A percentile compares a stretch with the other conserved stretches of the same genome.
Conservation (phyloP, 2,113 vertebrate genomes). For the Indri indri region DNA sequence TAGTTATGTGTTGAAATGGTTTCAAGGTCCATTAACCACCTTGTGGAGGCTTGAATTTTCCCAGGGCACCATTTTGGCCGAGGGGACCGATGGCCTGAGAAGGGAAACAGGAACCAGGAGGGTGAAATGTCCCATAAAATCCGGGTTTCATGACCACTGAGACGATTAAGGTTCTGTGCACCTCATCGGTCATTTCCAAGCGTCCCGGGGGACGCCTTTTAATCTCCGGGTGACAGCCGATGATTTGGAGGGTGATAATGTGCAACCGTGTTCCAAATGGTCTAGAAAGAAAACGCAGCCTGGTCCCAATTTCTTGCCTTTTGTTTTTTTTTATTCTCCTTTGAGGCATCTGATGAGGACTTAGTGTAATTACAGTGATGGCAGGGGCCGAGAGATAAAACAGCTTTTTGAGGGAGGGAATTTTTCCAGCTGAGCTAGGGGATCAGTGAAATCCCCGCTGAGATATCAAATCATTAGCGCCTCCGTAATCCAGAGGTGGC, state of each 20-base stretch:
- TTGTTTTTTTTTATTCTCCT: slow-evolving; percentile 6
- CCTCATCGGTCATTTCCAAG: neutral
- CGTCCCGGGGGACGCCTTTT: neutral
- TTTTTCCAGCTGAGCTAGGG: slow-evolving; percentile 58
- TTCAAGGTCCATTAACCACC: neutral
- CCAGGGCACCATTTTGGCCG: neutral
- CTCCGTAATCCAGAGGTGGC: neutral
- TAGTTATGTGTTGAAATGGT: neutral
- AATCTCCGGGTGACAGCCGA: neutral
- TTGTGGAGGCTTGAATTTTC: neutral
- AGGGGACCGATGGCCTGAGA: neutral
- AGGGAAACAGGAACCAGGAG: neutral
- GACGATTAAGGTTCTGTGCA: neutral
- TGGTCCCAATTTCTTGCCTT: neutral
- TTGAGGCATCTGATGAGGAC: slow-evolving; percentile 48
- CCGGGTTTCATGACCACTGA: neutral
- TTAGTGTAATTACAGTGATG: slow-evolving; percentile 62
- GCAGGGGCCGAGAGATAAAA: slow-evolving; percentile 57
- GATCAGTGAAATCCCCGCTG: slow-evolving; percentile 76
- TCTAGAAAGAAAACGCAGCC: neutral
- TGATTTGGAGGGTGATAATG: neutral
- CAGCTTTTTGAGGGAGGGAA: slow-evolving; percentile 57
- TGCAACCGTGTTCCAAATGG: slow-evolving; percentile 16
- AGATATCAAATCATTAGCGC: slow-evolving; percentile 59
- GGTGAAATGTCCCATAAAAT: neutral